Evolutionary conservation across 2,113 vertebrate species (phyloP).

Genomic region (Larimichthys polyactis): DNA sequence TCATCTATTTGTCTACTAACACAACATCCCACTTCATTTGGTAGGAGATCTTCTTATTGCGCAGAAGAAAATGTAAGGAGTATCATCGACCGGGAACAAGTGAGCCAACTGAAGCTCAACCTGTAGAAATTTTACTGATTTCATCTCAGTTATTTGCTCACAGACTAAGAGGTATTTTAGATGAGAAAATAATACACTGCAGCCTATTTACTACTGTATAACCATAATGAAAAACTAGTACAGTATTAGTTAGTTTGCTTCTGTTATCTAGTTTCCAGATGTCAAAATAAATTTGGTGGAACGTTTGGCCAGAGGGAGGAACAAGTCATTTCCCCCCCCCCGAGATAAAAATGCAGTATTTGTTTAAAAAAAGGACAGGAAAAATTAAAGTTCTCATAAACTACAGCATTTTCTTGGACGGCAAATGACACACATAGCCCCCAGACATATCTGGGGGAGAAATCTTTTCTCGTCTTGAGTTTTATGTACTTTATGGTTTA

Average conservation of each 20-base stretch:
- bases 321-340: neutral
- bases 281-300: neutral
- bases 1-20: neutral
- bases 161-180: neutral
- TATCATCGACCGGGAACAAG: neutral
- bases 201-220: too few relatives aligned
- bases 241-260: neutral
- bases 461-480: neutral
- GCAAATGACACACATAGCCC: neutral
- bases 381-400: neutral
- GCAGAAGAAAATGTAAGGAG: neutral
- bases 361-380: neutral
- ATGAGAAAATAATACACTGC: too few relatives aligned
- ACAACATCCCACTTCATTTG: neutral
- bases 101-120: neutral
- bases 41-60: neutral
- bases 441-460: too few relatives aligned
- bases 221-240: neutral
- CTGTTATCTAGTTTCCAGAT: slow-evolving; percentile 2
- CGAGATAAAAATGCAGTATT: neutral
- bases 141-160: neutral
- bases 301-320: neutral
- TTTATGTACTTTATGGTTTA: neutral
- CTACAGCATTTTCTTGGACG: neutral
- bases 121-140: neutral